phyloP scores from a whole-genome alignment of 1,140 invertebrate species.

The Nasonia giraulti region DNA sequence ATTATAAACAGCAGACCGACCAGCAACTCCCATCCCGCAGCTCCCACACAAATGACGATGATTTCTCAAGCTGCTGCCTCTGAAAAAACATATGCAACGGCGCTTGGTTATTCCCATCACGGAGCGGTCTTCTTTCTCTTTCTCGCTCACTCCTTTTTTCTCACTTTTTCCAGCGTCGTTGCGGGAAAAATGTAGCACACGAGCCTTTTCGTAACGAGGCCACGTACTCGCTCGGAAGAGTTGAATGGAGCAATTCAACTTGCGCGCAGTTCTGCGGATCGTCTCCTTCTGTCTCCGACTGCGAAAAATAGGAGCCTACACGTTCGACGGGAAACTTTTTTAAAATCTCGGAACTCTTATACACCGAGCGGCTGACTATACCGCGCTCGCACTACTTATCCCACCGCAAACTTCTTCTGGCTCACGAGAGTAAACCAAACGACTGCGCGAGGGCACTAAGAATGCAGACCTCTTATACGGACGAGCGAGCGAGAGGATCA shows the following conservation, averaged over 20 bases:
- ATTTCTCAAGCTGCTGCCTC: not conserved
- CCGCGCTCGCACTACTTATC: not conserved
- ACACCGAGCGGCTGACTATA: not conserved
- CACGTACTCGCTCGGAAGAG: not conserved
- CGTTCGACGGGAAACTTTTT: no score
- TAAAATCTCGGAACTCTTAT: no score
- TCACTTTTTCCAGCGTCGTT: not conserved
- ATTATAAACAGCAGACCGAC: no score
- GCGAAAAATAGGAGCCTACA: not conserved
- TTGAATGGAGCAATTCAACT: not conserved
- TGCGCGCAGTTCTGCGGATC: no score
- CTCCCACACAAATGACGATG: not conserved
- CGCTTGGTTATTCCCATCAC: not conserved
- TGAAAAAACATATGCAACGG: not conserved
- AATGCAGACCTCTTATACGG: no score
- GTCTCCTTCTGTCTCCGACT: not conserved
- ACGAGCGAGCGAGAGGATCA: no score
- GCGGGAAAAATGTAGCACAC: not conserved
- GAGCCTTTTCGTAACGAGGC: not conserved
- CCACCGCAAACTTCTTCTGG: no score
- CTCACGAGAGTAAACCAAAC: no score
- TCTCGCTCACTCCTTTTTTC: not conserved
- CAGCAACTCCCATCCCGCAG: no score
- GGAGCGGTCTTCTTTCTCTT: not conserved
- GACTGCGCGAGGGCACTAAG: no score